These are phyloP conservation scores for Spheniscus mendiculus DNA, from an alignment of 2,113 vertebrate species.

Conservation along the genomic window DNA sequence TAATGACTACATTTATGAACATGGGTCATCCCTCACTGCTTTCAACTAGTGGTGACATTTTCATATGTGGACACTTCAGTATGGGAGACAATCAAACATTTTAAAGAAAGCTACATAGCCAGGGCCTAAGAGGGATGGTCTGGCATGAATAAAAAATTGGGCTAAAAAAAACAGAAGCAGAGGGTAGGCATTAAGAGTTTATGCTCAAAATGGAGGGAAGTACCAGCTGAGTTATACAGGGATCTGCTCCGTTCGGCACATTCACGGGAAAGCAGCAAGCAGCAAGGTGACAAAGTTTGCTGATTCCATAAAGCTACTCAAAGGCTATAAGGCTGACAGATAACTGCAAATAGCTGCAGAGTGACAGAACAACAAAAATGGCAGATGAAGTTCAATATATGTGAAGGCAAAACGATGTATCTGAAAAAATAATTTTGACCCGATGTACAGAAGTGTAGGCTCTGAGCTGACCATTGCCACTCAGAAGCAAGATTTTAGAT, in stretches of 20 bases:
- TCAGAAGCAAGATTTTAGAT: neutral
- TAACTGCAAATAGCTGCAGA: neutral
- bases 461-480: neutral
- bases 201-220: neutral
- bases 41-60: neutral
- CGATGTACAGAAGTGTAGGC: neutral
- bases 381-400: neutral
- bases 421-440: neutral
- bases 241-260: neutral
- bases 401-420: accelerated
- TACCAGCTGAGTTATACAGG: neutral
- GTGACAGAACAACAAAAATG: neutral
- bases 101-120: neutral
- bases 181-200: neutral
- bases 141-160: neutral
- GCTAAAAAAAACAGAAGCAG: neutral
- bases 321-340: neutral
- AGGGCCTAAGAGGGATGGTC: neutral
- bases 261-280: neutral
- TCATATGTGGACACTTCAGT: neutral
- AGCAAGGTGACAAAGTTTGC: neutral
- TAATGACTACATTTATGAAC: neutral
- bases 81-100: neutral
- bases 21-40: neutral
- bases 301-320: neutral